These are phyloP conservation scores for Pelusios castaneus DNA, from an alignment of 2,113 vertebrate genomes.

Conservation along the genomic window DNA sequence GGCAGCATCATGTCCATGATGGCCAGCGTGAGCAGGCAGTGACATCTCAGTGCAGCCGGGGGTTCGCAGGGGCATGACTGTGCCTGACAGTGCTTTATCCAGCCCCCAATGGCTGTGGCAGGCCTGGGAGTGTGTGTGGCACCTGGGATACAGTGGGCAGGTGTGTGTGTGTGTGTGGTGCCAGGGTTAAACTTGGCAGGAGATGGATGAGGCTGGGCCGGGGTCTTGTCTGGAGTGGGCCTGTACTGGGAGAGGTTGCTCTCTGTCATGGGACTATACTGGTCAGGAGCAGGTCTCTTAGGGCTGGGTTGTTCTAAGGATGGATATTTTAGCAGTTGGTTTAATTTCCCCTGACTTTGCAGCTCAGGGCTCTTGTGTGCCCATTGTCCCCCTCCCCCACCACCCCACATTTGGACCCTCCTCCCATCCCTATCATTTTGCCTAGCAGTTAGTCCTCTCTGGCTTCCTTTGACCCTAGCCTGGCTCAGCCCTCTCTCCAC, in stretches of 20 bases:
- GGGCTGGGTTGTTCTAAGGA: not conserved
- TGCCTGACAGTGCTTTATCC: not conserved
- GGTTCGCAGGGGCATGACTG: not conserved
- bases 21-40: not conserved
- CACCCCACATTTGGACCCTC: not conserved
- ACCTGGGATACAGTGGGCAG: too few relatives aligned
- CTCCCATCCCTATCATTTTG: not conserved
- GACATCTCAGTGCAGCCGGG: not conserved
- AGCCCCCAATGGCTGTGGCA: not conserved
- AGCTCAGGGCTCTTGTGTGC: not conserved
- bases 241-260: not conserved
- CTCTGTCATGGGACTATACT: too few relatives aligned
- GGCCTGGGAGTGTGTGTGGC: not conserved
- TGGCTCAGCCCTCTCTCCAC: not conserved
- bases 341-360: not conserved
- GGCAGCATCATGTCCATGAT: not conserved
- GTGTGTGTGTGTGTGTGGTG: not conserved
- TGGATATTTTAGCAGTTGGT: not conserved
- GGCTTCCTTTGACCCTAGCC: not conserved
- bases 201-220: not conserved
- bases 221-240: rapidly evolving
- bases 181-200: not conserved
- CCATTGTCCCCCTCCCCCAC: too few relatives aligned
- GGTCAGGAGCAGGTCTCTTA: not conserved
- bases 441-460: not conserved